Percentiles rank a stretch among this genome's conserved stretches.
phyloP scores from a whole-genome alignment of 53 echinoderm and acorn worm genomes.

The Arbacia lixula region DNA sequence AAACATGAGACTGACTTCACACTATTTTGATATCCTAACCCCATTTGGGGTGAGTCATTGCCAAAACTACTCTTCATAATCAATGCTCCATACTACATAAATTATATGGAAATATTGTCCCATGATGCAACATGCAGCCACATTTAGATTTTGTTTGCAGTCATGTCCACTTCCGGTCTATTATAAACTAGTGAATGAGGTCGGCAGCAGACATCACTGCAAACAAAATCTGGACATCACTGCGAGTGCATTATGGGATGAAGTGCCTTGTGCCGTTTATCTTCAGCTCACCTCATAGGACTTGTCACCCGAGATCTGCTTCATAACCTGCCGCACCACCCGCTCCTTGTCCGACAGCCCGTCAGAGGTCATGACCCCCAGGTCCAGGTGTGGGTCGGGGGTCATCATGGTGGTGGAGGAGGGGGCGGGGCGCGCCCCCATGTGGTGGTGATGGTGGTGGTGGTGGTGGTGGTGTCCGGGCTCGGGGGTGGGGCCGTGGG shows the following conservation, averaged over 20 bases:
- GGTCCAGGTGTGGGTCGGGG: slow-evolving; percentile 59
- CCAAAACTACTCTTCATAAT: too few species aligned
- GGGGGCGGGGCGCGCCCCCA: slow-evolving; percentile 26
- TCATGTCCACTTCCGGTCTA: neutral
- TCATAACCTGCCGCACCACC: slow-evolving; percentile 89
- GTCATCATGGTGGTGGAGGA: slow-evolving; percentile 51
- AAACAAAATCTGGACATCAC: neutral
- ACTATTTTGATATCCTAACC: too few species aligned
- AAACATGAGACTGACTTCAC: too few species aligned
- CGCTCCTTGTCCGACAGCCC: slow-evolving; percentile 95
- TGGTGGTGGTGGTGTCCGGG: slow-evolving; percentile 35
- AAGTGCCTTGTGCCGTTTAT: neutral
- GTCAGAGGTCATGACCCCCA: slow-evolving; percentile 78
- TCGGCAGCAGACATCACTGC: neutral
- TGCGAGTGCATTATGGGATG: too few species aligned
- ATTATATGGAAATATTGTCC: too few species aligned
- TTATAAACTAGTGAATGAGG: neutral
- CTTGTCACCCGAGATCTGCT: slow-evolving; percentile 91
- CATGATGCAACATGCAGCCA: too few species aligned
- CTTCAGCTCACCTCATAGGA: slow-evolving; percentile 81
- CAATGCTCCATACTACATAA: too few species aligned
- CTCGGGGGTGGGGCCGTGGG: slow-evolving; percentile 74
- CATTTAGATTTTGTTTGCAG: neutral
- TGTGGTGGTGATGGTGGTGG: slow-evolving; percentile 36
- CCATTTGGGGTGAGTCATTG: too few species aligned